Conservation (phyloP, 2,797 vertebrate species). For the Rhinogobio ventralis region DNA sequence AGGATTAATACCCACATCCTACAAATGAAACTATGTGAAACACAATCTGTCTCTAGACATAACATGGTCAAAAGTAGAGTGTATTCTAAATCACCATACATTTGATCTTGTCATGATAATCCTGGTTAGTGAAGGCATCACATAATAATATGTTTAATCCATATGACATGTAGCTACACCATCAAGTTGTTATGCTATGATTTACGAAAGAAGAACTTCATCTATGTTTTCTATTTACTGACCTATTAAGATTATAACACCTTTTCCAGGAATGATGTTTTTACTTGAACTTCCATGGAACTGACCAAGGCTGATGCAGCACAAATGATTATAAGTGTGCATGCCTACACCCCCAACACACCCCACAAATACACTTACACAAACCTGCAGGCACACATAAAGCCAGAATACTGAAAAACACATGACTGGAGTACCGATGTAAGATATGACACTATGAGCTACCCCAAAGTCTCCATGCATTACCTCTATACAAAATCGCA, state of each 20-base stretch:
- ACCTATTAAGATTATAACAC: slow-evolving; percentile 73
- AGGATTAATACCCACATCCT: slow-evolving; percentile 69
- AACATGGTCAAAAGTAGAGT: slow-evolving; percentile 75
- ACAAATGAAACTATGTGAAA: slow-evolving; percentile 70
- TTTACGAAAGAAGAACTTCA: slow-evolving; percentile 71
- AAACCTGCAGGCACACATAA: slow-evolving; percentile 53
- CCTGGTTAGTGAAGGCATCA: slow-evolving; percentile 68
- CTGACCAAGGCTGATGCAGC: slow-evolving; percentile 68
- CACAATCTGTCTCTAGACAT: slow-evolving; percentile 74
- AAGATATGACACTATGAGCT: slow-evolving; percentile 51
- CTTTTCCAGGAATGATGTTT: slow-evolving; percentile 73
- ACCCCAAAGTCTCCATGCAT: slow-evolving; percentile 66
- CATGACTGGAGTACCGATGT: slow-evolving; percentile 54
- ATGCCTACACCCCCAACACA: slow-evolving; percentile 62
- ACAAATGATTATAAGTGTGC: slow-evolving; percentile 65
- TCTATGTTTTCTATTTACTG: slow-evolving; percentile 75
- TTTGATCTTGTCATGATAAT: slow-evolving; percentile 61
- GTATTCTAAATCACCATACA: slow-evolving; percentile 65
- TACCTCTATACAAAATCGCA: slow-evolving; percentile 53
- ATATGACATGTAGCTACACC: slow-evolving; percentile 69
- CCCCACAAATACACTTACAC: slow-evolving; percentile 51
- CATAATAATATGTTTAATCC: slow-evolving; percentile 72
- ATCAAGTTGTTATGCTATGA: slow-evolving; percentile 66
- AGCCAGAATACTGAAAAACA: slow-evolving; percentile 58
- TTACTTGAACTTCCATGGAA: slow-evolving; percentile 70